Conservation (phyloP, 2,888 invertebrate species). For the Epinotia bilunana region DNA sequence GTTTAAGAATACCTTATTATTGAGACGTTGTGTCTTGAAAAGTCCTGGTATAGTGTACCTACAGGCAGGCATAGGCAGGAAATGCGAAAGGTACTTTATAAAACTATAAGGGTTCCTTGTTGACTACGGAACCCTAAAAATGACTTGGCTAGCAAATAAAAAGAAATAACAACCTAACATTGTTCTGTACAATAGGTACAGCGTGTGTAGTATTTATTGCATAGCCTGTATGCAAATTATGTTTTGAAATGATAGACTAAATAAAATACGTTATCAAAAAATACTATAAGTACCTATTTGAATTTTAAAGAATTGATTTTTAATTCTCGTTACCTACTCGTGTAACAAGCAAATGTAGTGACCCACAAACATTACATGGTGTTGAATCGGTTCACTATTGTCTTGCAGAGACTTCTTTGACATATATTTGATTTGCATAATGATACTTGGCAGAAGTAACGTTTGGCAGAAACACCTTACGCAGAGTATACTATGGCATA, state of each 20-base stretch:
- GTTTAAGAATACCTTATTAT: too few species aligned
- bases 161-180: neutral
- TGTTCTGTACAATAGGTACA: neutral
- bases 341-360: conserved; percentile 3
- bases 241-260: neutral
- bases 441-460: too few species aligned
- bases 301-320: neutral
- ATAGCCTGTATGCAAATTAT: neutral
- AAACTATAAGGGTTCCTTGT: too few species aligned
- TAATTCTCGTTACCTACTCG: neutral
- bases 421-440: too few species aligned
- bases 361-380: neutral
- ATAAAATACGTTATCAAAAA: neutral
- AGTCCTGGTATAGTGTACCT: too few species aligned
- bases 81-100: too few species aligned
- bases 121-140: too few species aligned
- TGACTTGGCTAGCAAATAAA: neutral
- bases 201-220: neutral
- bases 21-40: too few species aligned
- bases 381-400: too few species aligned
- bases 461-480: too few species aligned
- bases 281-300: neutral
- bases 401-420: too few species aligned
- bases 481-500: too few species aligned
- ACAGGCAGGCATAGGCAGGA: neutral